phyloP scores from a whole-genome alignment of 2,797 vertebrate species.

The Petrocephalus sullivani region DNA sequence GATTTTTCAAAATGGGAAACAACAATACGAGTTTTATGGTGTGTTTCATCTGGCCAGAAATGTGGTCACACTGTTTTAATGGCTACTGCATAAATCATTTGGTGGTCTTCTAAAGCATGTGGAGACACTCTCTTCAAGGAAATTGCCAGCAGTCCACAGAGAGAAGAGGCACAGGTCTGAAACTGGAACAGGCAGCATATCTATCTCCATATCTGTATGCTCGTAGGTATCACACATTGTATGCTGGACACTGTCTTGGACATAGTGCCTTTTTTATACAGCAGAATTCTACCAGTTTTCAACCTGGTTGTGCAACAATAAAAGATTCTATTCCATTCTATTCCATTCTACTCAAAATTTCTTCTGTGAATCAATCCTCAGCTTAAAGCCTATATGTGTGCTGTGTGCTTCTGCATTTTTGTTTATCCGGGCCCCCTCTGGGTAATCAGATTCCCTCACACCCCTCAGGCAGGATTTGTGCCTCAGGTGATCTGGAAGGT shows the following conservation, averaged over 20 bases:
- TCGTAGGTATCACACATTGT: not conserved
- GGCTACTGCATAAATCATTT: constrained; percentile 58
- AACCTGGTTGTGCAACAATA: not conserved
- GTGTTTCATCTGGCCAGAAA: constrained; percentile 54
- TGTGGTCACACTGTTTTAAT: constrained; percentile 55
- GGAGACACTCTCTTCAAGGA: not conserved
- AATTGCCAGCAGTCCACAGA: not conserved
- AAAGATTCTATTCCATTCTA: not conserved
- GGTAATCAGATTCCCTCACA: not conserved
- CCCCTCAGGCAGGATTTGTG: not conserved
- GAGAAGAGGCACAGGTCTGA: not conserved
- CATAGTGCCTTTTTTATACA: not conserved
- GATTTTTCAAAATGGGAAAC: constrained; percentile 47
- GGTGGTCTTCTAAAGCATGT: constrained; percentile 41
- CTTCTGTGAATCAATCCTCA: not conserved
- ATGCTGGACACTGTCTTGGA: too few relatives aligned
- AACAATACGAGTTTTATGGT: constrained; percentile 56
- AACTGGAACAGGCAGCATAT: not conserved
- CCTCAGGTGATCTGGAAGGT: not conserved
- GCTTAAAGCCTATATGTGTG: not conserved
- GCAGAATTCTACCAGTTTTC: not conserved
- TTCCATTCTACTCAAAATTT: not conserved
- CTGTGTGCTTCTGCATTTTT: not conserved
- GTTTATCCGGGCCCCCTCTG: not conserved
- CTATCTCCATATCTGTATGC: not conserved